Percentiles rank a stretch among this genome's conserved stretches.
phyloP scores from a whole-genome alignment of 2,888 invertebrate species.

The Philereme vetulata region DNA sequence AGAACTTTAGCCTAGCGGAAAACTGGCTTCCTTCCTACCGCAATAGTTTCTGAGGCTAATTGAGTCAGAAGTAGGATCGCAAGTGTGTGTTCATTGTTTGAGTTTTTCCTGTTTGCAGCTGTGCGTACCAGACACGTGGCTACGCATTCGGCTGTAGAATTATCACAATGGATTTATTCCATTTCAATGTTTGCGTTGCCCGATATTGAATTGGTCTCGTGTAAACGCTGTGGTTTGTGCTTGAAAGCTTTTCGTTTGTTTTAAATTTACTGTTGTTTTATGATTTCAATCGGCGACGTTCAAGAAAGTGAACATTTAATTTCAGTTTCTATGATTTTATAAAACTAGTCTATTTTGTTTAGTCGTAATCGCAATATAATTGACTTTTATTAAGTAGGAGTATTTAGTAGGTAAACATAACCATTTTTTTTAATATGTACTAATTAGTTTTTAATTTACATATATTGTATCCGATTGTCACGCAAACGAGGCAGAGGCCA shows the following conservation, averaged over 20 bases:
- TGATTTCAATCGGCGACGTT: constrained; percentile 7
- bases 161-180: constrained; percentile 44
- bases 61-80: constrained; percentile 35
- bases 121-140: constrained; percentile 45
- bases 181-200: constrained; percentile 36
- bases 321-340: too few relatives aligned
- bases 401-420: too few relatives aligned
- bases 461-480: too few relatives aligned
- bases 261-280: constrained; percentile 22
- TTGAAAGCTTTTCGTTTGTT: constrained; percentile 38
- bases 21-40: constrained; percentile 55
- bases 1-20: constrained; percentile 57
- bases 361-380: too few relatives aligned
- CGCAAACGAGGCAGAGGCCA: too few relatives aligned
- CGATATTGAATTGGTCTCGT: constrained; percentile 38
- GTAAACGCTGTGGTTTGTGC: constrained; percentile 36
- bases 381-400: too few relatives aligned
- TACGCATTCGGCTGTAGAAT: constrained; percentile 52
- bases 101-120: constrained; percentile 41
- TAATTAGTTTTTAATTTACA: too few relatives aligned
- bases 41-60: constrained; percentile 53
- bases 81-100: constrained; percentile 35
- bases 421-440: too few relatives aligned
- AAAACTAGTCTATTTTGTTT: too few relatives aligned
- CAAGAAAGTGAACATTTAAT: neutral